phyloP scores from a whole-genome alignment of 2,113 vertebrate species.

The Sphyrna mokarran region DNA sequence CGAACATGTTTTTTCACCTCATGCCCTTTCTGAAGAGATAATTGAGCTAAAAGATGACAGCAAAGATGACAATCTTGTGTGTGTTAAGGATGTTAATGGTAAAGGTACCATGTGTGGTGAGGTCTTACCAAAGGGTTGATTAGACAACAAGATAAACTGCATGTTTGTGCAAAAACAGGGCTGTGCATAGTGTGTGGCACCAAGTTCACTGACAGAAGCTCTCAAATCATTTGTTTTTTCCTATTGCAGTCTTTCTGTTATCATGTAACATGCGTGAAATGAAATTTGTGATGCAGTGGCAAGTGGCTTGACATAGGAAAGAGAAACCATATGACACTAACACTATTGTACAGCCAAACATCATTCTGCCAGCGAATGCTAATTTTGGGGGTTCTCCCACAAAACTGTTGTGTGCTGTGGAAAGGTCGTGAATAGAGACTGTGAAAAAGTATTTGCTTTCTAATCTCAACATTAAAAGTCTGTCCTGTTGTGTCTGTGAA shows the following conservation, averaged over 20 bases:
- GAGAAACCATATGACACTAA: conserved; percentile 67
- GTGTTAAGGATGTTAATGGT: conserved; percentile 60
- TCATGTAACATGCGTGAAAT: conserved; percentile 86
- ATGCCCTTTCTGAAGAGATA: conserved; percentile 66
- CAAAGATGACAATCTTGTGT: conserved; percentile 77
- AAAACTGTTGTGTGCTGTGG: conserved; percentile 69
- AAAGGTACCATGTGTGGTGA: conserved; percentile 71
- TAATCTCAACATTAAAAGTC: conserved; percentile 73
- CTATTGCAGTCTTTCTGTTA: conserved; percentile 83
- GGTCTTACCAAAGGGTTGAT: conserved; percentile 69
- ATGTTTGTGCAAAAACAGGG: conserved; percentile 69
- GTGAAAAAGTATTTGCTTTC: conserved; percentile 74
- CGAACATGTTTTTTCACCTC: no score
- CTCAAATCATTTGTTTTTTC: conserved; percentile 69
- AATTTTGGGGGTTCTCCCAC: conserved; percentile 46
- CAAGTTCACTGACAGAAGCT: conserved; percentile 71
- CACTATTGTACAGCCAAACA: conserved; percentile 60
- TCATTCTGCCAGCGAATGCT: conserved; percentile 52
- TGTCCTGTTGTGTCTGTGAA: conserved; percentile 75
- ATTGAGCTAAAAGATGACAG: conserved; percentile 90
- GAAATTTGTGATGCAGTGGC: conserved; percentile 82
- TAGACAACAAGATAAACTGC: conserved; percentile 73
- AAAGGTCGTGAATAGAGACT: conserved; percentile 71
- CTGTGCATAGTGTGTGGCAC: conserved; percentile 76
- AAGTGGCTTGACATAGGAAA: conserved; percentile 77